Conservation (phyloP, 2,797 vertebrate genomes). For the Phataginus tricuspis region DNA sequence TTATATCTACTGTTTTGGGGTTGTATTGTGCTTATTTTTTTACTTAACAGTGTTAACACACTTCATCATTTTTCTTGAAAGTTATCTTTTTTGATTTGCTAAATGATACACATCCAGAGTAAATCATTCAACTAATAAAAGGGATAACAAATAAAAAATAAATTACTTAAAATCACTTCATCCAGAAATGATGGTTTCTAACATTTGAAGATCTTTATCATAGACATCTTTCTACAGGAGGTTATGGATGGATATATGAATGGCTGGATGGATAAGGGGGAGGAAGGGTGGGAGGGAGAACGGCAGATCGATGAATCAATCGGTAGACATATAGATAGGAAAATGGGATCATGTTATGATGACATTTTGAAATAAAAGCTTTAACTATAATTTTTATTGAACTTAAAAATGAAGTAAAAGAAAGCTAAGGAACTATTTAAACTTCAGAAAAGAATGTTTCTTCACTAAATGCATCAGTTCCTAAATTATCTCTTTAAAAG, state of each 20-base stretch:
- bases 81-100: background rate
- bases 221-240: background rate
- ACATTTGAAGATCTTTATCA: background rate
- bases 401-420: conserved; percentile 22
- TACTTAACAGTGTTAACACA: background rate
- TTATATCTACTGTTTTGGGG: background rate
- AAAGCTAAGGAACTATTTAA: background rate
- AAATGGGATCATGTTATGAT: background rate
- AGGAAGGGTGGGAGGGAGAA: background rate
- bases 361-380: conserved; percentile 30
- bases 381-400: conserved; percentile 33
- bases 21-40: background rate
- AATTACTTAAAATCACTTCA: conserved; percentile 21
- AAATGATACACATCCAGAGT: background rate
- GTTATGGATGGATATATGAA: too few species aligned
- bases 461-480: background rate
- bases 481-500: background rate
- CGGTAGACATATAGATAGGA: background rate
- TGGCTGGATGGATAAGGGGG: too few species aligned
- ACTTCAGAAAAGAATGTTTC: background rate
- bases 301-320: background rate
- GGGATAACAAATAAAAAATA: background rate
- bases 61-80: background rate
- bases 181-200: background rate
- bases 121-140: background rate